phyloP scores from a whole-genome alignment of 2,113 vertebrate genomes.

The Boulengeromyrus knoepffleri region DNA sequence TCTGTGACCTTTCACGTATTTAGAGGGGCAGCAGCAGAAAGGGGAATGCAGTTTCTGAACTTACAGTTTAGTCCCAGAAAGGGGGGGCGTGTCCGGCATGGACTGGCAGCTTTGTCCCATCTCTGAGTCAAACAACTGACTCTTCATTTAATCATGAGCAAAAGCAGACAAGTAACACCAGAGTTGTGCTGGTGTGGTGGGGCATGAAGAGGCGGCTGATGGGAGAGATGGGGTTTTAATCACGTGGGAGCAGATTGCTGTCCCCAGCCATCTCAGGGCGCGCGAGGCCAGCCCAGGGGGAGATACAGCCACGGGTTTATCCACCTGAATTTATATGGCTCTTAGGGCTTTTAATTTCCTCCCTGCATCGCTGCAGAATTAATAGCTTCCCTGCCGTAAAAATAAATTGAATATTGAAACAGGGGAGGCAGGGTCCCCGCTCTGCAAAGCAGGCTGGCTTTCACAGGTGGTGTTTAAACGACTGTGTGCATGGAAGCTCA shows the following conservation, averaged over 20 bases:
- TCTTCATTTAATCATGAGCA: background rate
- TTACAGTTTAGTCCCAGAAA: background rate
- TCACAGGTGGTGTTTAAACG: background rate
- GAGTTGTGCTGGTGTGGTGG: background rate
- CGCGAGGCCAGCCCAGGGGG: background rate
- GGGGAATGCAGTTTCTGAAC: background rate
- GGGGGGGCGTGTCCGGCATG: background rate
- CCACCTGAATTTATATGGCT: background rate
- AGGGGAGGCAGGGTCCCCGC: background rate
- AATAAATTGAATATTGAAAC: background rate
- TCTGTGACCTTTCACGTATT: background rate
- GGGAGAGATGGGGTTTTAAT: background rate
- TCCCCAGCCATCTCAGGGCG: background rate
- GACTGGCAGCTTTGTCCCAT: background rate
- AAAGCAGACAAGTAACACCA: background rate
- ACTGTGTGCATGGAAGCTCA: background rate
- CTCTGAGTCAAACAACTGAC: background rate
- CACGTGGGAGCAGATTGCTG: background rate
- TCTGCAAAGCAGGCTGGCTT: background rate
- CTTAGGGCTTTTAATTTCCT: background rate
- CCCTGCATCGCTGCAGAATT: background rate
- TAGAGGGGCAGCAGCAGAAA: background rate
- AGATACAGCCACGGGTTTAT: background rate
- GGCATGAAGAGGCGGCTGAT: background rate
- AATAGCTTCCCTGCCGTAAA: background rate